Base-by-base conservation (phyloP, 2,888 invertebrate species). In the Cartodere bifasciata region DNA sequence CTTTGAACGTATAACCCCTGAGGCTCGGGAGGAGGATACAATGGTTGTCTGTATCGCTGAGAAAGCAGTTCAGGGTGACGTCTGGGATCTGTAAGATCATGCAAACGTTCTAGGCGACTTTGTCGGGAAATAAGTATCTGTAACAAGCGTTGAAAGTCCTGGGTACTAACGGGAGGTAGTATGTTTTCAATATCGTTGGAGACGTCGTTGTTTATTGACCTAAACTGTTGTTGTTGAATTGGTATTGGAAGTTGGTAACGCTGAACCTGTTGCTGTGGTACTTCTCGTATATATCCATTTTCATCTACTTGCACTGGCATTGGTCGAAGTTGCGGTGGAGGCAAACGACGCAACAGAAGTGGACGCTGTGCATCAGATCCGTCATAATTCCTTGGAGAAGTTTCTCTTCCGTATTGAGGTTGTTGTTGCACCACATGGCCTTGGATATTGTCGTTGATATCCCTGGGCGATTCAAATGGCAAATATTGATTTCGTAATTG, bases 111-210 rank as follows among this genome's bases (percentile, higher is more conserved):
- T 40, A 74, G 47, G 24, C 68, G 61, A 42, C 65, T 70, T 54
- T 80, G 79, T 28, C 78, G 61, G 16, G 71, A 50, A 20, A 80
- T 67, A 32, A 81, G 58, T 50, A 74, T 68, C 38, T 77, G 73
- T 4, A 81, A 58, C 22, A 81, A 56, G 27, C 72, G 64, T 47
- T 77, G 75, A 36, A 80, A 71, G 49, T 81, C 80, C 45, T 71
- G 67, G 2, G 77, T 73, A 47, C 78, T 79, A 2, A 80, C 70
- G 4, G 80, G 80, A 6, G 78, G 70, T 27, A 72, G 66, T 24
- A 76, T 75, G 2, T 68, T 64, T 34, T 70, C 68, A 54, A 69
- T 64, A 37, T 69, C 69, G 13, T 66, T 64, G 4, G 60, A 45
- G 7, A 42, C 36, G 11, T 47, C 44, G 13, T 44, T 38, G 9